Evolutionary conservation across 2,113 vertebrate genomes (phyloP).

Genomic region (Pseudolaguvia tuberculata): DNA sequence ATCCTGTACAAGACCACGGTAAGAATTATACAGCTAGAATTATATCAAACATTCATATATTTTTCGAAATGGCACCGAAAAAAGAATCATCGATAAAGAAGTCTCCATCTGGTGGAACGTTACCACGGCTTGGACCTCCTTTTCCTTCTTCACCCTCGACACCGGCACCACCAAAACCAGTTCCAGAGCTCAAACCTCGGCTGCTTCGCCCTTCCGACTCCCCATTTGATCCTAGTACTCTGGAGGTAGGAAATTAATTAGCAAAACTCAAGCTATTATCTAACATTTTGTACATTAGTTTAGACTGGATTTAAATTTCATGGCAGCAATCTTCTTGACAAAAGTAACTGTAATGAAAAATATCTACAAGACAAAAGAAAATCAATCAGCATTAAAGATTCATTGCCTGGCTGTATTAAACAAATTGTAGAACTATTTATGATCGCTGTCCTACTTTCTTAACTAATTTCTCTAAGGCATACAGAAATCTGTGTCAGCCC

Average conservation of each 20-base stretch:
- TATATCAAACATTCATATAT: neutral
- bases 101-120: constrained; percentile 58
- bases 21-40: neutral
- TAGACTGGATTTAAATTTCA: neutral
- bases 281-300: neutral
- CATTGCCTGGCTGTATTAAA: neutral
- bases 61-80: constrained; percentile 65
- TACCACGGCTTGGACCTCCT: constrained; percentile 67
- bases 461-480: constrained; percentile 20
- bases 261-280: too few species aligned
- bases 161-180: constrained; percentile 53
- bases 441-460: constrained; percentile 3
- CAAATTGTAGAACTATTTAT: neutral
- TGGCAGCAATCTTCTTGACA: neutral
- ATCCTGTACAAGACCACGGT: constrained; percentile 10
- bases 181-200: constrained; percentile 63
- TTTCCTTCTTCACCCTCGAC: constrained; percentile 60
- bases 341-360: neutral
- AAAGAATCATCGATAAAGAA: constrained; percentile 70
- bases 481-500: constrained; percentile 47
- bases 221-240: constrained; percentile 69
- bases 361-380: neutral
- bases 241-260: constrained; percentile 64
- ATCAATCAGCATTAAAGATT: neutral
- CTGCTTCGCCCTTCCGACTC: constrained; percentile 67